A percentile compares a stretch with the other conserved stretches of the same genome.
phyloP scores from a whole-genome alignment of 1,140 invertebrate species.

The Heterodera carotae region DNA sequence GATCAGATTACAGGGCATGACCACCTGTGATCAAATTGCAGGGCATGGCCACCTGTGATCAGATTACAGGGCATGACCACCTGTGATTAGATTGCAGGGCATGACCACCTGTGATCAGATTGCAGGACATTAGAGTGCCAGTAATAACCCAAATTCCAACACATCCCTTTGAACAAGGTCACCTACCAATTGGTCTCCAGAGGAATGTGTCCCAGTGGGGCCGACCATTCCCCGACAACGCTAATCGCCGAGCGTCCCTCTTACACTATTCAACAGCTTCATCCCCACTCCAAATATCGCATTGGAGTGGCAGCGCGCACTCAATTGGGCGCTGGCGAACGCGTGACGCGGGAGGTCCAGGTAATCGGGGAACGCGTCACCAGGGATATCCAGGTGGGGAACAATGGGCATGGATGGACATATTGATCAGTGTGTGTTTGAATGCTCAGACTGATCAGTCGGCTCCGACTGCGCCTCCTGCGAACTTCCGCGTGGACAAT shows the following conservation, averaged over 20 bases:
- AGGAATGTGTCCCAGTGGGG: constrained; percentile 63
- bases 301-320: constrained; percentile 64
- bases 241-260: constrained; percentile 48
- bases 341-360: constrained; percentile 61
- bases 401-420: not conserved
- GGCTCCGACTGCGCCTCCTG: constrained; percentile 58
- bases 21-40: too few relatives aligned
- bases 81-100: too few relatives aligned
- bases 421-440: not conserved
- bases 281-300: constrained; percentile 64
- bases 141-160: not conserved
- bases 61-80: not conserved
- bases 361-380: constrained; percentile 19
- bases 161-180: constrained; percentile 32
- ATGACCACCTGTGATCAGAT: too few relatives aligned
- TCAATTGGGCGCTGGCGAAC: constrained; percentile 49
- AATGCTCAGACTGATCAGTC: constrained; percentile 56
- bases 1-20: too few relatives aligned
- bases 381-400: constrained; percentile 6
- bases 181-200: constrained; percentile 63
- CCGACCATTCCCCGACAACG: constrained; percentile 45
- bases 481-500: constrained; percentile 57
- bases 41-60: too few relatives aligned
- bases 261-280: constrained; percentile 57
- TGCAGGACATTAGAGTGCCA: too few relatives aligned